Conservation (phyloP, 53 echinoderm and acorn worm species). For the Actinopyga echinites region DNA sequence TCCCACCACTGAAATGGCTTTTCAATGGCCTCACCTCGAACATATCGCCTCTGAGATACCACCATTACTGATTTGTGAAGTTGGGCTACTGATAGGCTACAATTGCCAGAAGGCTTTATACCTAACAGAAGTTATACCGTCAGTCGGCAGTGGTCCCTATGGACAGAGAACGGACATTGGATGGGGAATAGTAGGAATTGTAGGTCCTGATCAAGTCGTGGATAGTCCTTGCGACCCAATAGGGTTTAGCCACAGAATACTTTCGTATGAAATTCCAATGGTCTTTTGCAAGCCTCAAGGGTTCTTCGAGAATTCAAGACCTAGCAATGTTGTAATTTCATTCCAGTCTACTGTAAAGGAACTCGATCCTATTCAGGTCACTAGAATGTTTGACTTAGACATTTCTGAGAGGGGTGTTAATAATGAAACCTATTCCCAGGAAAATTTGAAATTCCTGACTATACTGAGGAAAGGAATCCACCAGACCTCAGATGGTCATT, state of each 20-base stretch:
- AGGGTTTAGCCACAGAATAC: too few relatives aligned
- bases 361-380: neutral
- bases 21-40: too few relatives aligned
- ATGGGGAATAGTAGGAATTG: slow-evolving; percentile 48
- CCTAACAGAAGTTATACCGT: neutral
- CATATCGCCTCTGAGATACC: too few relatives aligned
- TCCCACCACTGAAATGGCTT: too few relatives aligned
- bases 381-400: neutral
- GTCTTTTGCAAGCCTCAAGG: neutral
- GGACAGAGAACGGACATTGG: slow-evolving; percentile 42
- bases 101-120: slow-evolving; percentile 38
- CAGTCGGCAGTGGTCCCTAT: slow-evolving; percentile 40
- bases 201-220: too few relatives aligned
- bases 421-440: slow-evolving; percentile 8
- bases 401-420: slow-evolving; percentile 47
- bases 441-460: slow-evolving; percentile 33
- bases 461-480: too few relatives aligned
- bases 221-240: neutral
- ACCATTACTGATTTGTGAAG: slow-evolving; percentile 27
- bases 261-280: neutral
- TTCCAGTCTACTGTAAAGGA: neutral
- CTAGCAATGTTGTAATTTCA: neutral
- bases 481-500: too few relatives aligned
- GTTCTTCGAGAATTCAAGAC: neutral
- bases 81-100: slow-evolving; percentile 53